A percentile compares a stretch with the other conserved stretches of the same genome.
Conservation (phyloP, 2,113 vertebrate species). For the Pseudopipra pipra region DNA sequence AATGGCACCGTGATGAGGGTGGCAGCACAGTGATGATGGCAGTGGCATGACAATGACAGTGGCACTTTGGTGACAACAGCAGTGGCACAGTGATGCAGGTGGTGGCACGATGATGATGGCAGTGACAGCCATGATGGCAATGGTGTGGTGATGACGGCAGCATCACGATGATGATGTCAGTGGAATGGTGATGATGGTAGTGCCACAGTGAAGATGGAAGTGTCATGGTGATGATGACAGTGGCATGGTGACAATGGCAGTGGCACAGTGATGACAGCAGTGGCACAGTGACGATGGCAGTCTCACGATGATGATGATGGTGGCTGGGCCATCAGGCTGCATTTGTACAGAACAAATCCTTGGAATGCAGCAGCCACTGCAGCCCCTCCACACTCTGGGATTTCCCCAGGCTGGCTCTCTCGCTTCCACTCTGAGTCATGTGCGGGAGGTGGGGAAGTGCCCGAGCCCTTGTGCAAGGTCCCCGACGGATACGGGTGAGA, state of each 20-base stretch:
- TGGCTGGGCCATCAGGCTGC: fast-evolving
- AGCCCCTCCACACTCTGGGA: fast-evolving
- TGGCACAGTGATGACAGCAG: background rate
- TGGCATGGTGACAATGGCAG: fast-evolving
- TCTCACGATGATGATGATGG: fast-evolving
- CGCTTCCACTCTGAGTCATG: conserved; percentile 3
- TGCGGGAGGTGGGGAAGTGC: background rate
- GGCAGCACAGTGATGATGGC: fast-evolving
- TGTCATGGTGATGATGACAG: fast-evolving
- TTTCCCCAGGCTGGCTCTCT: background rate
- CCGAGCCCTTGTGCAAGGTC: background rate
- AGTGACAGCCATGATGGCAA: fast-evolving
- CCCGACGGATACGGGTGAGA: fast-evolving
- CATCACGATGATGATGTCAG: background rate
- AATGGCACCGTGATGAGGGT: fast-evolving
- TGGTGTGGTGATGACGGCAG: fast-evolving
- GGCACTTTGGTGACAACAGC: no score
- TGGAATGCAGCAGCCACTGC: background rate
- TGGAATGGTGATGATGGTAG: fast-evolving
- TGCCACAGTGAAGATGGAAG: fast-evolving
- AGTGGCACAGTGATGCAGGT: fast-evolving
- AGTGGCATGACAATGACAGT: fast-evolving
- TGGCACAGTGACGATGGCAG: background rate
- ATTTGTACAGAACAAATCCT: background rate
- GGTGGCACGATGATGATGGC: fast-evolving